phyloP scores from a whole-genome alignment of 2,888 invertebrate genomes.

The Pristionchus arcanus region DNA sequence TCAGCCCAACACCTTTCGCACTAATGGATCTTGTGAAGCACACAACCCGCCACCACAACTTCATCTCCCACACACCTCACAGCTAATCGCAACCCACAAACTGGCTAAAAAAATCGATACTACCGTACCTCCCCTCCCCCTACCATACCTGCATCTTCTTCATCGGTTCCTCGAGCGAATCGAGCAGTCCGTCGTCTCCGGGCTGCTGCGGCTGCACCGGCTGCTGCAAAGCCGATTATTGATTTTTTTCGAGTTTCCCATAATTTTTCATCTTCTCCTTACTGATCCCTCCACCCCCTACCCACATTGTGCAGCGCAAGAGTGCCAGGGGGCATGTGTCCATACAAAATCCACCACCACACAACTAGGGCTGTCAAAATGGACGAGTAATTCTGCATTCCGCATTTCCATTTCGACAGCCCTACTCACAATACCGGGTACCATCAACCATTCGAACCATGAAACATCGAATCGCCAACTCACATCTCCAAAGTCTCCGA shows the following conservation, averaged over 20 bases:
- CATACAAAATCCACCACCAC: background rate
- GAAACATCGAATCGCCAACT: background rate
- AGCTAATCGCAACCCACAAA: no score
- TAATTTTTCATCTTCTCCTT: background rate
- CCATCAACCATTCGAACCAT: background rate
- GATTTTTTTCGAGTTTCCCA: background rate
- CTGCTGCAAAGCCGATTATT: constrained; percentile 11
- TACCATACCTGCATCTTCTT: constrained; percentile 46
- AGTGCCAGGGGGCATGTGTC: background rate
- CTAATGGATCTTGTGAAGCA: no score
- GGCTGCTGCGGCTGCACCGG: constrained; percentile 43
- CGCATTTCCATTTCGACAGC: background rate
- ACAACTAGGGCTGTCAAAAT: background rate
- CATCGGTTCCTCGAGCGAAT: constrained; percentile 51
- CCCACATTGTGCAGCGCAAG: background rate
- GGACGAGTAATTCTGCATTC: background rate
- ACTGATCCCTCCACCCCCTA: background rate
- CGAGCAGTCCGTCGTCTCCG: constrained; percentile 50
- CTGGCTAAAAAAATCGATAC: background rate
- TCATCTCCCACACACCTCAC: no score
- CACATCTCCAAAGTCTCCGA: constrained; percentile 41
- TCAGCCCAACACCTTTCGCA: no score
- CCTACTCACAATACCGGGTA: background rate
- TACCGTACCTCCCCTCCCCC: constrained; percentile 14
- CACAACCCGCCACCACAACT: no score